Percentiles rank a stretch among this genome's conserved stretches.
Evolutionary conservation across 2,797 vertebrate species (phyloP).

Genomic region (Pristis pectinata): DNA sequence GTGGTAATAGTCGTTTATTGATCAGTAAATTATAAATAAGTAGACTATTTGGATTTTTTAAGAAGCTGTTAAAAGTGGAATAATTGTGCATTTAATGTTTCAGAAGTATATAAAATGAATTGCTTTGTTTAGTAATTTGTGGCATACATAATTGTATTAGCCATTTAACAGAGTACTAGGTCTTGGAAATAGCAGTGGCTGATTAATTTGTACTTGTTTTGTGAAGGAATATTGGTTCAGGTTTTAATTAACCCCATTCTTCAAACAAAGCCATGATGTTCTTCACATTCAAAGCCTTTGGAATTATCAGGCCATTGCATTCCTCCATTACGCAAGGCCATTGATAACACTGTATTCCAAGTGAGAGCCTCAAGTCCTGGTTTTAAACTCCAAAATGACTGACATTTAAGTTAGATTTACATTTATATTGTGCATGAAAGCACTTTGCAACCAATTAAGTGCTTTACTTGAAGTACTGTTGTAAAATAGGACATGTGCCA

Average conservation of each 20-base stretch:
- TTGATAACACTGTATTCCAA: neutral
- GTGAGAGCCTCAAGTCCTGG: neutral
- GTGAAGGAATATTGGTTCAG: neutral
- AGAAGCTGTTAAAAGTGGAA: neutral
- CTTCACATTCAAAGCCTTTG: neutral
- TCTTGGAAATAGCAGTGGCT: neutral
- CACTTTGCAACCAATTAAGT: too few relatives aligned
- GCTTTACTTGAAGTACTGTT: too few relatives aligned
- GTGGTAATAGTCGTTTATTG: neutral
- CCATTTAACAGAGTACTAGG: neutral
- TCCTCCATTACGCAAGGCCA: neutral
- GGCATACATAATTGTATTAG: neutral
- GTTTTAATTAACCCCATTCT: neutral
- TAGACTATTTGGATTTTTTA: conserved; percentile 3
- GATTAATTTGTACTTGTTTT: neutral
- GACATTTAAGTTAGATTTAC: neutral
- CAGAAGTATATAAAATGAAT: neutral
- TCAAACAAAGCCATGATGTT: neutral
- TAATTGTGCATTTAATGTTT: neutral
- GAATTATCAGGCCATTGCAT: neutral
- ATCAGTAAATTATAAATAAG: neutral
- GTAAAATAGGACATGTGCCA: too few relatives aligned
- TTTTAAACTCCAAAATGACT: neutral
- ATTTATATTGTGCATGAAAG: too few relatives aligned
- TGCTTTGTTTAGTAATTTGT: neutral